These are phyloP conservation scores for Barypeithes pellucidus DNA, from an alignment of 2,888 invertebrate genomes.

Conservation along the genomic window DNA sequence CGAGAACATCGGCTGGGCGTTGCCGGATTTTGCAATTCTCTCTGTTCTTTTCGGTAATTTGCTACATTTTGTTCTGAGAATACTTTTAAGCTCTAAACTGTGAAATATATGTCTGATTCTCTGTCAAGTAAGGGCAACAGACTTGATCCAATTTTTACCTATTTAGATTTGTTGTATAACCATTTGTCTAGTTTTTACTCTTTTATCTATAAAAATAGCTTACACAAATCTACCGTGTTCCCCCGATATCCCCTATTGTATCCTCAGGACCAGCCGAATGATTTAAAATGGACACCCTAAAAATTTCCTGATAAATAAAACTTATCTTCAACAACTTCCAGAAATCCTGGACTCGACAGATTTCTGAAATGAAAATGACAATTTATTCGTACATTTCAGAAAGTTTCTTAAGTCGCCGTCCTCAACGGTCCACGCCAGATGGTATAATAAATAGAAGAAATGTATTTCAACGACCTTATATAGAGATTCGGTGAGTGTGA, in stretches of 20 bases:
- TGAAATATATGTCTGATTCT: too few species aligned
- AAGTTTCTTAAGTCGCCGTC: conserved; percentile 6
- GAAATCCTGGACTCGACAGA: not conserved
- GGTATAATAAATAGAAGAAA: conserved; percentile 12
- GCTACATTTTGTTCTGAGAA: too few species aligned
- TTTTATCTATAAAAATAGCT: too few species aligned
- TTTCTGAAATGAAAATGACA: conserved; percentile 10
- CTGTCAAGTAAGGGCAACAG: too few species aligned
- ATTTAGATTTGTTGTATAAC: too few species aligned
- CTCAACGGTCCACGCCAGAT: not conserved
- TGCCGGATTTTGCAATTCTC: conserved; percentile 14
- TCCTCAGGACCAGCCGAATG: too few species aligned
- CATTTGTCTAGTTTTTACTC: too few species aligned
- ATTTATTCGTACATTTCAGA: not conserved
- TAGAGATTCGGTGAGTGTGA: conserved; percentile 1
- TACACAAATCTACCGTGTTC: not conserved
- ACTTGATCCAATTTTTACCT: too few species aligned
- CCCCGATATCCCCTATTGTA: not conserved
- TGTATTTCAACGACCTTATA: conserved; percentile 1
- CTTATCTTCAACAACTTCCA: not conserved
- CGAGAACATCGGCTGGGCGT: conserved; percentile 3
- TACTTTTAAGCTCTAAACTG: too few species aligned
- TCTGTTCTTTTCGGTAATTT: not conserved
- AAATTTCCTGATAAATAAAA: too few species aligned
- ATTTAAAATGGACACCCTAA: too few species aligned